Evolutionary conservation across 2,888 invertebrate species (phyloP), one percentile per base, ranked within the genome.

Genomic region (Nomada goodeniana): DNA sequence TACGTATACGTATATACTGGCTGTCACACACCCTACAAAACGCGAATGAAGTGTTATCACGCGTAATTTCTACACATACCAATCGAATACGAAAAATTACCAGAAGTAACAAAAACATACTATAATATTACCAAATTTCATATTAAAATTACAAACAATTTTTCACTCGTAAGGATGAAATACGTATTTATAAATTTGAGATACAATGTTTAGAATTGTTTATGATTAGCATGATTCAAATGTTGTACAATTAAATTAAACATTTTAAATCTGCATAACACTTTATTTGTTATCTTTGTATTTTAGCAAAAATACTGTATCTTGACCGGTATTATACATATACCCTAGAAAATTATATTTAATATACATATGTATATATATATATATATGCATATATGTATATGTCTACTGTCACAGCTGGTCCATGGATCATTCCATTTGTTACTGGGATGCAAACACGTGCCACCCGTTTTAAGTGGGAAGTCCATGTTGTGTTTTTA

Each of bases 381-480:
- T n/a, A 2, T 57, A 7, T 13, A 9, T 53, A 68, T 68, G 11
- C 42, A 2, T 26, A 60, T 44, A 2, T 57, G 7, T n/a, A 9
- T 53, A 68, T 68, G 11, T 55, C 1, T 26, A 50, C 23, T 52
- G 11, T 61, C 44, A 55, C 53, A 68, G 50, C 18, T 42, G 57
- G 23, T 73, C 44, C 44, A 61, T 42, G 80, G 78, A 78, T 78
- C 42, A 67, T 82, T 47, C 87, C 87, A 86, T 84, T 86, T 74
- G 60, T 86, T 72, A 68, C 15, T 70, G 69, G 64, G 57, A 80
- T 83, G 81, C 79, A 81, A 87, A 83, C 85, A 87, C 87, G 83
- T 87, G 85, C 76, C 78, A 83, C 81, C 79, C 71, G 78, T 36
- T 83, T 74, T 29, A 59, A 77, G 50, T 77, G 78, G 68, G 73